Conservation (phyloP, 2,113 vertebrate genomes). For the Anhinga anhinga region DNA sequence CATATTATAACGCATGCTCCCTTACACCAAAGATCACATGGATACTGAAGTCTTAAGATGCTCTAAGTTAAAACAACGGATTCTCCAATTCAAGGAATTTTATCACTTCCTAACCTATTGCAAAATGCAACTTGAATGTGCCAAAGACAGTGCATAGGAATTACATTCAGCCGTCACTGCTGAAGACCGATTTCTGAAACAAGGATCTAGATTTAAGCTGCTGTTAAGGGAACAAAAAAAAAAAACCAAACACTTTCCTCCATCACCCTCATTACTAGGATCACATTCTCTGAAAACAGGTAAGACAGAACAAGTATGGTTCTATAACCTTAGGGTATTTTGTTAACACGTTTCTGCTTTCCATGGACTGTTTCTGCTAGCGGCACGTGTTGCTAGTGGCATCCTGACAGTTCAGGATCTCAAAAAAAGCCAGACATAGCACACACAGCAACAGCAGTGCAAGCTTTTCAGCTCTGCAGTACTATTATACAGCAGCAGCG, state of each 20-base stretch:
- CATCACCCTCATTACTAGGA: not conserved
- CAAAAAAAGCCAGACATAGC: not conserved
- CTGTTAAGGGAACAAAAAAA: not conserved
- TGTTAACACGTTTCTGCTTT: not conserved
- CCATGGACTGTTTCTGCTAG: not conserved
- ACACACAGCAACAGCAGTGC: not conserved
- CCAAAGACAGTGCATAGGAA: not conserved
- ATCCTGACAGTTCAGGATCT: not conserved
- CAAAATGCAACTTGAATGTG: not conserved
- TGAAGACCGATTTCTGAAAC: not conserved
- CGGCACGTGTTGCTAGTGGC: not conserved
- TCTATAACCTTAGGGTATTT: rapidly evolving
- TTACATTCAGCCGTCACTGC: not conserved
- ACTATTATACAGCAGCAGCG: not conserved
- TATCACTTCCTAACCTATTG: not conserved
- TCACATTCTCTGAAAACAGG: not conserved
- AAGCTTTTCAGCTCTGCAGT: not conserved
- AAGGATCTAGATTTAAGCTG: not conserved
- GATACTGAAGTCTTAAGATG: not conserved
- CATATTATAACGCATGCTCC: rapidly evolving
- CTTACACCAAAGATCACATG: rapidly evolving
- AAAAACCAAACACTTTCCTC: not conserved
- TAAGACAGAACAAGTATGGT: not conserved
- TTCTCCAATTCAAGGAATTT: not conserved
- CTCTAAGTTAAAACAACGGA: not conserved